Conservation (phyloP, 1,140 invertebrate species). For the Zaprionus ghesquierei region DNA sequence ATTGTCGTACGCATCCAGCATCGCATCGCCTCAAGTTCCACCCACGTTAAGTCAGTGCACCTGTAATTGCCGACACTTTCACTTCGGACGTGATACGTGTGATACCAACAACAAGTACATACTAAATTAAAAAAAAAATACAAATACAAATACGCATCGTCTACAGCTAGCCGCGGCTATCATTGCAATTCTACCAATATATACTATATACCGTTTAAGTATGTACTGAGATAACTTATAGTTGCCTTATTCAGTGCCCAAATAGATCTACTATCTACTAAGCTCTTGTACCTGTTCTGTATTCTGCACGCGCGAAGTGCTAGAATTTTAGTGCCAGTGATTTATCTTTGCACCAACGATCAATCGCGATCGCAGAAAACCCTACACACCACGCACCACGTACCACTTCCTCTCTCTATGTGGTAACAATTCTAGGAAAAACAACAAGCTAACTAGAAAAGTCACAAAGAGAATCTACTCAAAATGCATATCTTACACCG, state of each 20-base stretch:
- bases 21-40: slow-evolving; percentile 12
- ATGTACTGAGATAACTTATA: slow-evolving; percentile 46
- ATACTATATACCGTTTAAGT: slow-evolving; percentile 5
- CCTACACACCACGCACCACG: background rate
- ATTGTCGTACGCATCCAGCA: background rate
- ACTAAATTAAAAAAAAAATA: slow-evolving; percentile 3
- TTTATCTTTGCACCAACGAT: background rate
- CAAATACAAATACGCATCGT: slow-evolving; percentile 15
- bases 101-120: slow-evolving; percentile 9
- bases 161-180: background rate
- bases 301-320: slow-evolving; percentile 46
- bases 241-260: slow-evolving; percentile 80
- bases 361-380: slow-evolving; percentile 1
- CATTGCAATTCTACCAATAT: background rate
- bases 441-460: background rate
- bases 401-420: too few species aligned
- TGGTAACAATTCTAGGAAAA: slow-evolving; percentile 23
- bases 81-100: slow-evolving; percentile 44
- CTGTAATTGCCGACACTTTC: slow-evolving; percentile 31
- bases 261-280: slow-evolving; percentile 54
- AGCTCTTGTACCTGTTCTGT: slow-evolving; percentile 65
- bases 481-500: slow-evolving; percentile 82
- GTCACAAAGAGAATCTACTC: slow-evolving; percentile 15
- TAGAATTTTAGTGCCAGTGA: slow-evolving; percentile 41
- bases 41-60: slow-evolving; percentile 9